Percentiles rank a stretch among this genome's conserved stretches.
Conservation (phyloP, 2,113 vertebrate genomes). For the Grammomys dolichurus region DNA sequence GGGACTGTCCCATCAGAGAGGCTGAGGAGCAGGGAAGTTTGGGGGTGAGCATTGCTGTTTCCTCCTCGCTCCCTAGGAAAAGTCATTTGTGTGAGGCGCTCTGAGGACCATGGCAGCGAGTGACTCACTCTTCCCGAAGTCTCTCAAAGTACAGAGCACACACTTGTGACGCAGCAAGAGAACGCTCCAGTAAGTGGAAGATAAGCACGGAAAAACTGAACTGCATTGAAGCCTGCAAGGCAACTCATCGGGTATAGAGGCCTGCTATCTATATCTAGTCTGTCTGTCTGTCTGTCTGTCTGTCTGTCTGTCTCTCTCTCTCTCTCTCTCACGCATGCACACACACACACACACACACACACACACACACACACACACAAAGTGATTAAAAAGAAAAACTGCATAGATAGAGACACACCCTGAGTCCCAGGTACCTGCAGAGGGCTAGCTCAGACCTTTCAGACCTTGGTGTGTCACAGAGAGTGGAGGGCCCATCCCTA, state of each 20-base stretch:
- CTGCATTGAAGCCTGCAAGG: background rate
- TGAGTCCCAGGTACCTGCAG: background rate
- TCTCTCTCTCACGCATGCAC: too few species aligned
- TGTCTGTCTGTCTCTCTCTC: too few species aligned
- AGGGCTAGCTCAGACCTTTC: background rate
- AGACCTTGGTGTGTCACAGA: background rate
- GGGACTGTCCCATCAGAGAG: constrained; percentile 42
- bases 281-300: background rate
- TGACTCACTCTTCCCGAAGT: background rate
- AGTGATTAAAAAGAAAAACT: background rate
- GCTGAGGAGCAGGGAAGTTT: background rate
- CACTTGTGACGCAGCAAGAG: background rate
- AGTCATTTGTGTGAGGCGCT: constrained; percentile 1
- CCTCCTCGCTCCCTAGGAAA: constrained; percentile 44
- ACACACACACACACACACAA: background rate
- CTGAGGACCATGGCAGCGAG: background rate
- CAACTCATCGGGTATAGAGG: background rate
- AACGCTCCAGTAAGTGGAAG: background rate
- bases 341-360: background rate
- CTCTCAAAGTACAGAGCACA: background rate
- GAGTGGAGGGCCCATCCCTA: background rate
- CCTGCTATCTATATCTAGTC: too few species aligned
- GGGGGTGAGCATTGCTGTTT: background rate
- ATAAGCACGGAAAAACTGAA: background rate
- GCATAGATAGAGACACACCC: background rate